Percentiles rank a stretch among this genome's conserved stretches.
phyloP scores from a whole-genome alignment of 2,888 invertebrate species.

The Apoda limacodes region DNA sequence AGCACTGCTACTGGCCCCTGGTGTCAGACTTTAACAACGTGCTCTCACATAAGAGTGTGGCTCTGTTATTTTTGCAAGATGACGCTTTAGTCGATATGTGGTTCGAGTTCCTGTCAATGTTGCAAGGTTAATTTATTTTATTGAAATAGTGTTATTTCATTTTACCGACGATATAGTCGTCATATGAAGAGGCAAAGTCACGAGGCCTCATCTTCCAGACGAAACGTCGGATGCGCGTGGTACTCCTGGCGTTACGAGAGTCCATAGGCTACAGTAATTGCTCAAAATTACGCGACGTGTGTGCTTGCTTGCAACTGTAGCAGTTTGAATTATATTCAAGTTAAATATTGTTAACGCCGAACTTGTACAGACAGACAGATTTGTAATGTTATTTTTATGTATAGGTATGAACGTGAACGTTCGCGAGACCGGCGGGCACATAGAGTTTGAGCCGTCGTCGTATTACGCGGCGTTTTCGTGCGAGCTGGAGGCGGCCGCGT shows the following conservation, averaged over 20 bases:
- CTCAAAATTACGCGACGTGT: no score
- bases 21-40: conserved; percentile 98
- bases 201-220: no score
- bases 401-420: conserved; percentile 97
- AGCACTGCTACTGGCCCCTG: conserved; percentile 98
- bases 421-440: conserved; percentile 89
- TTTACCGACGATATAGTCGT: no score
- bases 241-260: no score
- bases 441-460: conserved; percentile 96
- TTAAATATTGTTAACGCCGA: no score
- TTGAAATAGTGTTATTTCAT: no score
- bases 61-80: conserved; percentile 89
- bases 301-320: no score
- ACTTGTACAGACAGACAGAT: no score
- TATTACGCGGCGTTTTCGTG: conserved; percentile 99
- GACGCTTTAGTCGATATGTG: conserved; percentile 93
- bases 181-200: no score
- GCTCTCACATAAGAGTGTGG: conserved; percentile 91
- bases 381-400: not conserved
- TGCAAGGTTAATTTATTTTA: conserved; percentile 95
- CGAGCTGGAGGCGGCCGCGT: conserved; percentile 95
- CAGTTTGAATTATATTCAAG: no score
- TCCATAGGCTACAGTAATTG: no score
- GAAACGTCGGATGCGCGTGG: no score
- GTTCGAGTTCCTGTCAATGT: conserved; percentile 93